Conservation (phyloP, 2,113 vertebrate genomes). For the Dasyornis broadbenti region DNA sequence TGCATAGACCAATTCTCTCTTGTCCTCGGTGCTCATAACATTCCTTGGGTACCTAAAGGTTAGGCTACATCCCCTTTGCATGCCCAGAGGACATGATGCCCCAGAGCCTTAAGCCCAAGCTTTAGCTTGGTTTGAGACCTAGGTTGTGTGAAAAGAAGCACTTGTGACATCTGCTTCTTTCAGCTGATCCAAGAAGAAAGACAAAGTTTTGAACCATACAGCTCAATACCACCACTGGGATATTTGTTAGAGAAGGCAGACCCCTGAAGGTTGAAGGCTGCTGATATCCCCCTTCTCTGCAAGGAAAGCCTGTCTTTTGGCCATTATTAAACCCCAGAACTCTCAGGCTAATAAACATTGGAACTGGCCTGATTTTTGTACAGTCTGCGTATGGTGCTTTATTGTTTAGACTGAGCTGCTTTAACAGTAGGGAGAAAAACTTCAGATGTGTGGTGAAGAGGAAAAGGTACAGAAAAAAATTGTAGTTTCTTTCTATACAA, state of each 20-base stretch:
- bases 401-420: constrained; percentile 52
- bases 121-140: background rate
- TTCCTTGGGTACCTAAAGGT: background rate
- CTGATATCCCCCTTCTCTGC: background rate
- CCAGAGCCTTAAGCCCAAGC: too few relatives aligned
- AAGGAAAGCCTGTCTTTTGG: background rate
- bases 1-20: background rate
- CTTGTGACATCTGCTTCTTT: background rate
- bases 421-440: constrained; percentile 54
- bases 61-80: background rate
- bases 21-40: background rate
- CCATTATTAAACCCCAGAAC: background rate
- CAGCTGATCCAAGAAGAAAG: background rate
- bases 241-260: background rate
- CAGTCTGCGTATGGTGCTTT: constrained; percentile 14
- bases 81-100: accelerated
- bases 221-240: background rate
- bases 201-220: background rate
- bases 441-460: constrained; percentile 27
- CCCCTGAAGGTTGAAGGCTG: background rate
- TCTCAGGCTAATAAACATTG: constrained; percentile 19
- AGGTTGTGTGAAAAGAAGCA: background rate
- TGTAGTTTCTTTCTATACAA: constrained; percentile 22
- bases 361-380: constrained; percentile 22
- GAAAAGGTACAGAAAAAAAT: background rate